Percentiles rank a stretch among this genome's conserved stretches.
Evolutionary conservation across 2,888 invertebrate species (phyloP).

Genomic region (Drosophila merina): DNA sequence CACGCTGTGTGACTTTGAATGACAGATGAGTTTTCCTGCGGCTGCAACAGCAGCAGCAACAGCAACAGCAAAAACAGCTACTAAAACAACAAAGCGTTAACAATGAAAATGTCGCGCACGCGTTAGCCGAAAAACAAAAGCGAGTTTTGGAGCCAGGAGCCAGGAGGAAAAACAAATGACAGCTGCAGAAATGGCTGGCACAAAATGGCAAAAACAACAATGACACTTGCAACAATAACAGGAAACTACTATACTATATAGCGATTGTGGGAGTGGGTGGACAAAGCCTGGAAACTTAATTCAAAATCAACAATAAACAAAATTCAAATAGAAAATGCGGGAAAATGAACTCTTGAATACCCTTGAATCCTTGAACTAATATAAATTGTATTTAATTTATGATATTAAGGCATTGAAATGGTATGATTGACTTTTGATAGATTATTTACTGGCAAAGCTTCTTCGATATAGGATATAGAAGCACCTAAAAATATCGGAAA

Average conservation of each 20-base stretch:
- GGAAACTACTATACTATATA: slow-evolving; percentile 13
- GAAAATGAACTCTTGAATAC: slow-evolving; percentile 1
- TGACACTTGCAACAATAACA: slow-evolving; percentile 36
- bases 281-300: slow-evolving; percentile 64
- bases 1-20: slow-evolving; percentile 72
- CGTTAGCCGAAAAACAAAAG: slow-evolving; percentile 45
- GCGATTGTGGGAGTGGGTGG: slow-evolving; percentile 38
- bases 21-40: slow-evolving; percentile 71
- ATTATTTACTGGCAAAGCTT: not conserved
- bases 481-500: slow-evolving; percentile 46
- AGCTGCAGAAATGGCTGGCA: slow-evolving; percentile 63
- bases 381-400: not conserved
- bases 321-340: slow-evolving; percentile 35
- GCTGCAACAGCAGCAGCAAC: slow-evolving; percentile 12
- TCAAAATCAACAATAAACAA: slow-evolving; percentile 68
- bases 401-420: not conserved
- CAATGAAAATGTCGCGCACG: slow-evolving; percentile 76
- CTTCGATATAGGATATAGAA: not conserved
- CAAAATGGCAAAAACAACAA: slow-evolving; percentile 52
- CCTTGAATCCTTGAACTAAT: not conserved
- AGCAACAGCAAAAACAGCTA: slow-evolving; percentile 11
- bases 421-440: not conserved
- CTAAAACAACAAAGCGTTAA: slow-evolving; percentile 59
- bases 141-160: slow-evolving; percentile 34
- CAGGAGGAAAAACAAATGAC: slow-evolving; percentile 51